Evolutionary conservation across 2,888 invertebrate genomes (phyloP), one percentile per base, ranked within the genome.

Genomic region (Caradrina kadenii): DNA sequence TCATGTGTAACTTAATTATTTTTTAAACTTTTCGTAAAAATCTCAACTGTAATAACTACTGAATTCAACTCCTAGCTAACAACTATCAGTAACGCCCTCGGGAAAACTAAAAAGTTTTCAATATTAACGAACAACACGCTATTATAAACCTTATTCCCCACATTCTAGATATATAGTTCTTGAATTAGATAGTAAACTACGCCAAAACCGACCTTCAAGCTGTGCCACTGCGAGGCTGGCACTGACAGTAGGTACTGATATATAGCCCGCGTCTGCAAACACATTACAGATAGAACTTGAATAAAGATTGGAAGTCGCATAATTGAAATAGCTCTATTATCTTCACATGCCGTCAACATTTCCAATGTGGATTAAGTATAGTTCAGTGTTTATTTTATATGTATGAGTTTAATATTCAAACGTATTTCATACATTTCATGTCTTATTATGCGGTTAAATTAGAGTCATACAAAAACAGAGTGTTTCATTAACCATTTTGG

Each of bases 271-370:
- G 31, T 17, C 26, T 70, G 54, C 17, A 45, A 49, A 22, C 61
- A 48, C 45, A 62, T 56, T 76, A 48, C 22, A 31, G 15, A 21
- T 71, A 42, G n/a, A 61, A 76, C 59, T 68, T 60, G 8, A 50
- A 11, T 60, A 21, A n/a, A 56, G 35, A 54, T 54, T 48, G 26
- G 19, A 50, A 52, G 17, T 45, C 10, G 17, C 17, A 56, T 52
- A 49, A 59, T 71, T 77, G 54, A 50, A 71, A 70, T 45, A 26
- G 53, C 78, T 70, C 35, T 70, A 71, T 73, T 35, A 19, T 5
- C 26, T 26, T 5, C 19, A 35, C 61, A 52, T 48, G 31, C 7
- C 13, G 11, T 6, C 21, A 22, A 35, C 22, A 58, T 58, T 67
- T 54, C 42, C 35, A 45, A 15, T 15, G 8, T 11, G 5, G 15